Percentiles rank a stretch among this genome's conserved stretches.
Evolutionary conservation across 2,113 vertebrate genomes (phyloP).

Genomic region (Potamarius usumacintae): DNA sequence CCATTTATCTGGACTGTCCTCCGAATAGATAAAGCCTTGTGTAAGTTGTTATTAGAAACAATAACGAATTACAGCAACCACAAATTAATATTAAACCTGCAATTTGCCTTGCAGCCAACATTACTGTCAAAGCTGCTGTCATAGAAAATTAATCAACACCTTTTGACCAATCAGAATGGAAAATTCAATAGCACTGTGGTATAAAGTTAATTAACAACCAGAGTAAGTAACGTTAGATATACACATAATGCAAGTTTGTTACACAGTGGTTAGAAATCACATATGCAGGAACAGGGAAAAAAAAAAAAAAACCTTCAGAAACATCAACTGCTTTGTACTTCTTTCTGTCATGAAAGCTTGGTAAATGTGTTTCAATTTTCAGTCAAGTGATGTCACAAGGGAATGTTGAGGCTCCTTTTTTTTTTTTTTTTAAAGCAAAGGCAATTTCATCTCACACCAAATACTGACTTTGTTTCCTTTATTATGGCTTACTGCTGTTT

Average conservation of each 20-base stretch:
- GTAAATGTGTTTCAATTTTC: not conserved
- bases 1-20: not conserved
- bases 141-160: not conserved
- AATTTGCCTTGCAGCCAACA: not conserved
- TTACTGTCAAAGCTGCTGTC: not conserved
- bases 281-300: not conserved
- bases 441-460: no score
- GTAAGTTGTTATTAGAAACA: not conserved
- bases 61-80: not conserved
- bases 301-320: not conserved
- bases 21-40: not conserved
- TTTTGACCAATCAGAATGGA: not conserved
- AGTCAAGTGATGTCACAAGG: not conserved
- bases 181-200: not conserved
- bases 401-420: not conserved
- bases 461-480: no score
- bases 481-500: no score
- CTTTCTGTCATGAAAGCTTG: not conserved
- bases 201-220: not conserved
- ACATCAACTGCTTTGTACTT: not conserved
- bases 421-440: no score
- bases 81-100: not conserved
- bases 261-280: not conserved
- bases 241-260: not conserved
- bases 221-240: not conserved